Percentiles rank a stretch among this genome's conserved stretches.
Evolutionary conservation across 2,888 invertebrate species (phyloP).

Genomic region (Ditylenchus weischeri): DNA sequence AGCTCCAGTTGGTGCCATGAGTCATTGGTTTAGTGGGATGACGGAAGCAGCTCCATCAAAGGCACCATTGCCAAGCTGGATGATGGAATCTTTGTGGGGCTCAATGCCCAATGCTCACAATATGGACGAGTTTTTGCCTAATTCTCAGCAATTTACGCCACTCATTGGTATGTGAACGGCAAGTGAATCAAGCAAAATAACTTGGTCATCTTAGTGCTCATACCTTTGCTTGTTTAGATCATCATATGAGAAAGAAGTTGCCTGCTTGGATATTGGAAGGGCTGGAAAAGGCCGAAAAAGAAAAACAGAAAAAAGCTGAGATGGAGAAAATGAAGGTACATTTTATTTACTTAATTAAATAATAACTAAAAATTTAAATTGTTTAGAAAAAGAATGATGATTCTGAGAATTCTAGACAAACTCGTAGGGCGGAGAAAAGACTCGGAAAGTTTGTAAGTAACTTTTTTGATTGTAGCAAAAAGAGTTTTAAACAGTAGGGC

Average conservation of each 20-base stretch:
- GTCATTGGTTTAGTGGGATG: constrained; percentile 25
- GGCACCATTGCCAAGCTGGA: constrained; percentile 12
- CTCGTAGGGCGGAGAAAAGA: constrained; percentile 39
- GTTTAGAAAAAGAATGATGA: constrained; percentile 33
- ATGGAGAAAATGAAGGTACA: constrained; percentile 60
- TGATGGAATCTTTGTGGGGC: constrained; percentile 2
- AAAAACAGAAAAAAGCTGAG: constrained; percentile 79
- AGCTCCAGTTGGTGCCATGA: constrained; percentile 25
- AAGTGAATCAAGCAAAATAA: not conserved
- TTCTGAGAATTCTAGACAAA: constrained; percentile 30
- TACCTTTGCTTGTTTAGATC: constrained; percentile 17
- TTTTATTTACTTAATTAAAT: not conserved
- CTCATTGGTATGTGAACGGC: constrained; percentile 21
- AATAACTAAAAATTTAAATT: not conserved
- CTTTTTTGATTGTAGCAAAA: not conserved
- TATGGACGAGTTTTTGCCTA: not conserved
- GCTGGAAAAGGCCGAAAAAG: constrained; percentile 92
- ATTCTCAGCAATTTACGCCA: constrained; percentile 13
- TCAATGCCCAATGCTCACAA: not conserved
- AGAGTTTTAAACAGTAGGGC: too few species aligned
- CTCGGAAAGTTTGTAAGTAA: constrained; percentile 45
- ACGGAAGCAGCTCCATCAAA: constrained; percentile 14
- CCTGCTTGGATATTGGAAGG: constrained; percentile 98
- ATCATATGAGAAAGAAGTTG: constrained; percentile 61
- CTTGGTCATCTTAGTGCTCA: not conserved